Conservation (phyloP, 2,113 vertebrate species). For the Proteles cristata region DNA sequence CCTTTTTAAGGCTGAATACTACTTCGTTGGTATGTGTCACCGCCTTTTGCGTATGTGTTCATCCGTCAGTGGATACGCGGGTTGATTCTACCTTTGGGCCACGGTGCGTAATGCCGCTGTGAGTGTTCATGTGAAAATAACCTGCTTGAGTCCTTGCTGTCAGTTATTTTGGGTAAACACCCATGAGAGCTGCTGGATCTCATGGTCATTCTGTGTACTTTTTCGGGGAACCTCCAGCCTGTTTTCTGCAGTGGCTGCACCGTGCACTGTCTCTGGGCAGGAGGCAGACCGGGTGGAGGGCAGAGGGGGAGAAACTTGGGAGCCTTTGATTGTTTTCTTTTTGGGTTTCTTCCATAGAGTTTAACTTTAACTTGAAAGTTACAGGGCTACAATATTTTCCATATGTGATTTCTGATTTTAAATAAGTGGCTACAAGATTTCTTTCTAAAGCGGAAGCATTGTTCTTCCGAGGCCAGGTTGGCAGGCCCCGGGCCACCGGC, state of each 20-base stretch:
- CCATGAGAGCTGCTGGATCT: not conserved
- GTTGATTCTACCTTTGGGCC: not conserved
- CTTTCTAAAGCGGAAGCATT: not conserved
- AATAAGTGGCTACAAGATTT: not conserved
- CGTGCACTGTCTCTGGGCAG: not conserved
- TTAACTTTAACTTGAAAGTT: not conserved
- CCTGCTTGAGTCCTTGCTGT: not conserved
- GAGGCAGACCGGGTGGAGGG: not conserved
- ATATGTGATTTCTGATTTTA: not conserved
- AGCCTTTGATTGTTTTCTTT: not conserved
- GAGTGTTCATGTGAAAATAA: not conserved
- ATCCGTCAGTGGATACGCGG: not conserved
- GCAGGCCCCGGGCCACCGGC: not conserved
- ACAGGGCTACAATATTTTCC: not conserved
- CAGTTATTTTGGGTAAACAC: not conserved
- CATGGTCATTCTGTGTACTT: not conserved
- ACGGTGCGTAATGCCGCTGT: not conserved
- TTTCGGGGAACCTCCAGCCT: not conserved
- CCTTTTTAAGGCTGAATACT: not conserved
- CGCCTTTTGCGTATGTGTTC: not conserved
- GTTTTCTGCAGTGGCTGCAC: too few species aligned
- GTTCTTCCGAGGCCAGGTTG: too few species aligned
- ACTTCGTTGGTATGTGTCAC: fast-evolving
- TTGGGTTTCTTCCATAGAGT: not conserved
- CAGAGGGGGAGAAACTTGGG: not conserved